These are phyloP conservation scores for Cassiopea xamachana DNA, from an alignment of 30 jellyfish, hydroid and myxozoan genomes.

Conservation along the genomic window DNA sequence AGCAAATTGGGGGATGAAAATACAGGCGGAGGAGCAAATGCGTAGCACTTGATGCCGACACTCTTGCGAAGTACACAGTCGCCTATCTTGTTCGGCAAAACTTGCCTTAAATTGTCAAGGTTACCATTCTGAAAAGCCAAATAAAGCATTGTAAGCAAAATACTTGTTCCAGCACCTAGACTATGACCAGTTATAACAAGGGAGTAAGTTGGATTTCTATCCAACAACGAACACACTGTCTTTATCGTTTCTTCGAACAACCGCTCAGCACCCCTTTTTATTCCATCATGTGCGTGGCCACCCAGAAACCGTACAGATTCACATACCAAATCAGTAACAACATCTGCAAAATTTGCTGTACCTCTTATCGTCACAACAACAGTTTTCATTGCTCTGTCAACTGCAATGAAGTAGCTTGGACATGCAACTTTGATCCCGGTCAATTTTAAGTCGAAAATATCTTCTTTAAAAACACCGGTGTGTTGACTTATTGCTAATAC, in stretches of 20 bases:
- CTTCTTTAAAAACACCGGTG: conserved; percentile 50
- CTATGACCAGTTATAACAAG: conserved; percentile 64
- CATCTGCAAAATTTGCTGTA: conserved; percentile 67
- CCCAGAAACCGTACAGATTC: conserved; percentile 56
- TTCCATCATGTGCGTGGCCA: conserved; percentile 70
- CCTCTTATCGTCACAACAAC: conserved; percentile 64
- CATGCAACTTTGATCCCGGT: conserved; percentile 46
- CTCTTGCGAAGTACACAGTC: conserved; percentile 11
- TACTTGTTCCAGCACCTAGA: conserved; percentile 63
- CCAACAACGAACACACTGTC: conserved; percentile 35
- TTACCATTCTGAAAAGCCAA: conserved; percentile 52
- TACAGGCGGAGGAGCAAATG: conserved; percentile 76
- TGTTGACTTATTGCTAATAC: conserved; percentile 45
- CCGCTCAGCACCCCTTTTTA: conserved; percentile 61
- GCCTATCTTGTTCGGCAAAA: conserved; percentile 30
- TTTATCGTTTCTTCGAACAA: conserved; percentile 50
- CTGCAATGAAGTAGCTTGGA: conserved; percentile 57
- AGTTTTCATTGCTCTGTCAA: conserved; percentile 30
- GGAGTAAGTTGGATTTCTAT: conserved; percentile 32
- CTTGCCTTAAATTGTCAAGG: conserved; percentile 8
- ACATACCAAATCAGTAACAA: conserved; percentile 59
- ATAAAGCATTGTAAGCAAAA: conserved; percentile 56
- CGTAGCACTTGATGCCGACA: conserved; percentile 52
- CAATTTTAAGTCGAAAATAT: conserved; percentile 22
- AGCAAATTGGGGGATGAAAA: conserved; percentile 13